These are phyloP conservation scores for Brenthis daphne DNA, from an alignment of 2,888 invertebrate species.

Conservation along the genomic window DNA sequence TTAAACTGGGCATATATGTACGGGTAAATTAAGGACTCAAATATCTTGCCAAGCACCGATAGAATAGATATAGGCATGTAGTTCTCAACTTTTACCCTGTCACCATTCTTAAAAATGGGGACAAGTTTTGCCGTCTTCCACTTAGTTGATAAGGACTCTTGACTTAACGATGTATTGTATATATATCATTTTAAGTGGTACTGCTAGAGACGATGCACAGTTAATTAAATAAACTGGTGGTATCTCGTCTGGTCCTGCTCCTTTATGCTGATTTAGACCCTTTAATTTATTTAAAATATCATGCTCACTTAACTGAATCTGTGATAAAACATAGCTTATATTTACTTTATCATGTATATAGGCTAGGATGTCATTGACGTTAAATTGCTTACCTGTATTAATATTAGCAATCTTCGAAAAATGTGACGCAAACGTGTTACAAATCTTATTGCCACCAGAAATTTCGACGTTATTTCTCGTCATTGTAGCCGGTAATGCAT, in stretches of 20 bases:
- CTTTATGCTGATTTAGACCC: no score
- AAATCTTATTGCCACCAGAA: constrained; percentile 2
- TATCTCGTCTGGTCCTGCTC: constrained; percentile 7
- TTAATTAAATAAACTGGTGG: constrained; percentile 9
- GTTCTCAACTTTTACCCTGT: constrained; percentile 4
- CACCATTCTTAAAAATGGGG: constrained; percentile 15
- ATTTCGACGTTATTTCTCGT: constrained; percentile 1
- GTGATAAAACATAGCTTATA: no score
- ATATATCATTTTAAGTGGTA: constrained; percentile 10
- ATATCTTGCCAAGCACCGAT: no score
- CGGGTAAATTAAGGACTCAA: no score
- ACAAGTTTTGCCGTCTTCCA: constrained; percentile 25
- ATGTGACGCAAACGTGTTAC: background rate
- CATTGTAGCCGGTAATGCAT: background rate
- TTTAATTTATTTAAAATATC: no score
- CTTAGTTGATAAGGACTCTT: background rate
- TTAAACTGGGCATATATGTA: background rate
- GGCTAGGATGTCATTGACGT: no score
- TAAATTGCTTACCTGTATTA: no score
- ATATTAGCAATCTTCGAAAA: background rate
- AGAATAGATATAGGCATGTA: background rate
- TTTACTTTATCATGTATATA: no score
- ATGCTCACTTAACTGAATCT: background rate
- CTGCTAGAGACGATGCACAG: background rate
- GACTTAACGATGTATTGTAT: background rate